These are phyloP conservation scores for Epirrita christyi DNA, from an alignment of 2,888 invertebrate species.

Conservation along the genomic window DNA sequence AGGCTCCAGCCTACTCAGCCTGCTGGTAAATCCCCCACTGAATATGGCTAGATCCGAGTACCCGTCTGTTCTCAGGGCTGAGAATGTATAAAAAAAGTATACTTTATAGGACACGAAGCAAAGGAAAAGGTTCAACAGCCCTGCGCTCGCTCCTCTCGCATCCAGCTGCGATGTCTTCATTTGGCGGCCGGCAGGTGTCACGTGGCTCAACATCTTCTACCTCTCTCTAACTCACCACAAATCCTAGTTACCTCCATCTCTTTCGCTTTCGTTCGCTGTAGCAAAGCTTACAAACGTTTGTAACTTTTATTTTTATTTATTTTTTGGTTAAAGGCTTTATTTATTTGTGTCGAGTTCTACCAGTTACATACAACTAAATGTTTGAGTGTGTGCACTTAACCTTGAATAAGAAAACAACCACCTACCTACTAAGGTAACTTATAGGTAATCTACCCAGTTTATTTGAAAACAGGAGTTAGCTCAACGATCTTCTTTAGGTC, in stretches of 20 bases:
- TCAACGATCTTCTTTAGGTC: no score
- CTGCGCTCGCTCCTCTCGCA: constrained; percentile 65
- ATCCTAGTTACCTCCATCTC: constrained; percentile 49
- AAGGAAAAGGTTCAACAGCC: constrained; percentile 53
- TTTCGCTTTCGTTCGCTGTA: constrained; percentile 66
- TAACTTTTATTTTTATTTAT: constrained; percentile 57
- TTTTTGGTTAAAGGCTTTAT: constrained; percentile 69
- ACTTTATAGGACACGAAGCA: no score
- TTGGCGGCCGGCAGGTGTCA: constrained; percentile 83
- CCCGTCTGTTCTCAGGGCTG: no score
- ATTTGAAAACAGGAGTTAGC: no score
- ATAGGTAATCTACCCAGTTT: no score
- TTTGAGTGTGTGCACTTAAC: constrained; percentile 37
- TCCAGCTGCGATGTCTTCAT: constrained; percentile 85
- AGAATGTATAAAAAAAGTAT: no score
- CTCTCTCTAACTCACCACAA: constrained; percentile 47
- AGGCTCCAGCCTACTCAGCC: no score
- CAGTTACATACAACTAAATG: constrained; percentile 68
- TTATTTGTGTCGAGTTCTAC: constrained; percentile 70
- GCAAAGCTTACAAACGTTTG: constrained; percentile 69
- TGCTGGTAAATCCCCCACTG: no score
- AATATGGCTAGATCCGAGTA: no score
- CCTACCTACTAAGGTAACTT: neutral
- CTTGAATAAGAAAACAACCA: constrained; percentile 30
- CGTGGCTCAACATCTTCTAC: constrained; percentile 60